Evolutionary conservation across 1,140 invertebrate genomes (phyloP), one percentile per base, ranked within the genome.

Genomic region (Hyles vespertilio): DNA sequence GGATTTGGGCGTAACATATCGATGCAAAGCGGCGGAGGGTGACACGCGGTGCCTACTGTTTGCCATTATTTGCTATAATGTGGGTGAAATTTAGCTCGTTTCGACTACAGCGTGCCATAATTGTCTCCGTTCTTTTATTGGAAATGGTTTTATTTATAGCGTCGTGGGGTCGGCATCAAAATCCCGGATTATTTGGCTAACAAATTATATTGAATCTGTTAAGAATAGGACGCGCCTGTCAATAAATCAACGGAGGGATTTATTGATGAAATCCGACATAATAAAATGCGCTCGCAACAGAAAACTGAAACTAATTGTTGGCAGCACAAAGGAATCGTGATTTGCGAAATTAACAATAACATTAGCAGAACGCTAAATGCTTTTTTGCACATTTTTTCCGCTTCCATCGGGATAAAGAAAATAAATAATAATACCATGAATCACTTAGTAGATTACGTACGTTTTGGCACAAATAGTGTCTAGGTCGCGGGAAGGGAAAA

Each of bases 121-220:
- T 83, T 82, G 79, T 81, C 76, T 72, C 64, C 69, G 63, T 69
- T 75, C 79, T 77, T 84, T 83, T 81, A 84, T 86, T 87, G 68
- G 68, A 68, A 80, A 77, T 70, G 73, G 67, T 82, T 84, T 84
- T 81, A 84, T 87, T 84, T 84, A 84, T 84, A 72, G 60, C 79
- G 56, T 69, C 40, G 69, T 77, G 79, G 84, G 81, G 81, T 78
- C 60, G 66, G 72, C 77, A 81, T 74, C 69, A 65, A 81, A 82
- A 84, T 80, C 77, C 81, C 72, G 84, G 84, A 84, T 84, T 85
- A 85, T 85, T 87, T 84, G 80, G 81, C 77, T 87, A 84, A 87
- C 84, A 87, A 87, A 86, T 84, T 84, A 87, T 77, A 84, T 75
- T 71, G 79, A 84, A 87, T 84, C 81, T 81, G 79, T 70, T 78